These are phyloP conservation scores for Metellina segmentata DNA, from an alignment of 2,888 invertebrate species.

Conservation along the genomic window DNA sequence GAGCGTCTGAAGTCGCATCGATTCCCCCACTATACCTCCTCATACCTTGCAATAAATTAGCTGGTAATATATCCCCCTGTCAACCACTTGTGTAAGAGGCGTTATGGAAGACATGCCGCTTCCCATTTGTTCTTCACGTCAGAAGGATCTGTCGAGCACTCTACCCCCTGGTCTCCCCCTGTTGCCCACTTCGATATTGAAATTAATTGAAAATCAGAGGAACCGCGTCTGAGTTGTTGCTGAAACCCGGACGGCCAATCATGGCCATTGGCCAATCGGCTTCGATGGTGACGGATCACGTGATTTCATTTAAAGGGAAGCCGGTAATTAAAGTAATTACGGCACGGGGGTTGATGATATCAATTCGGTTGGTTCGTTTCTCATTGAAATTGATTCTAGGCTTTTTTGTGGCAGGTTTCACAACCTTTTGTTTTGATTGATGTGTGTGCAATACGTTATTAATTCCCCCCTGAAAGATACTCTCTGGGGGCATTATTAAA, in stretches of 20 bases:
- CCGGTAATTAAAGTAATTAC: neutral
- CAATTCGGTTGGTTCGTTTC: neutral
- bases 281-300: neutral
- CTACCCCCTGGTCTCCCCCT: neutral
- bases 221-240: neutral
- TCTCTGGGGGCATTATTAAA: no score
- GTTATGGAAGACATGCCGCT: constrained; percentile 5
- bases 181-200: neutral
- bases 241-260: neutral
- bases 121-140: neutral
- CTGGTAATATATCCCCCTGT: constrained; percentile 37
- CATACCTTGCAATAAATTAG: constrained; percentile 19
- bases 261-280: neutral
- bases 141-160: neutral
- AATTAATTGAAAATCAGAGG: neutral
- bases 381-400: neutral
- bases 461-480: no score
- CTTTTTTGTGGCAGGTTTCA: neutral
- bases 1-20: neutral
- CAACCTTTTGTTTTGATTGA: no score
- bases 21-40: neutral
- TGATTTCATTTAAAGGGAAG: neutral
- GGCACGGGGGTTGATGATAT: neutral
- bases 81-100: neutral
- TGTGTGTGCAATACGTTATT: no score